Percentiles rank a stretch among this genome's conserved stretches.
These are phyloP conservation scores for Silurus lanzhouensis DNA, from an alignment of 2,797 vertebrate genomes.

Conservation along the genomic window DNA sequence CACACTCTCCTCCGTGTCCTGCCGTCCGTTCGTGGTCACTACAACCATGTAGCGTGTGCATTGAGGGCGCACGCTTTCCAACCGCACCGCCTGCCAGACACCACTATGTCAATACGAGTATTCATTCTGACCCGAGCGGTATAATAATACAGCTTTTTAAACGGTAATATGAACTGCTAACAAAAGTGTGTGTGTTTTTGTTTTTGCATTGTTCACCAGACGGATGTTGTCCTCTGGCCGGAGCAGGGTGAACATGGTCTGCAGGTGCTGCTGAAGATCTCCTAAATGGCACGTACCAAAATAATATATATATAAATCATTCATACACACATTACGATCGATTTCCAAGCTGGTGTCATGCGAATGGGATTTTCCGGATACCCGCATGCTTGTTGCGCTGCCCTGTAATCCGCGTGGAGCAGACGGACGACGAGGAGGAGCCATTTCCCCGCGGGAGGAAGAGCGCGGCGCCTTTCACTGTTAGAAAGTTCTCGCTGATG, in stretches of 20 bases:
- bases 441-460: conserved; percentile 96
- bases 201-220: conserved; percentile 80
- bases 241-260: conserved; percentile 97
- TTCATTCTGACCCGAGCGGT: neutral
- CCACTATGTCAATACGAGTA: conserved; percentile 8
- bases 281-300: conserved; percentile 69
- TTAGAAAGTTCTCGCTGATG: conserved; percentile 98
- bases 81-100: conserved; percentile 84
- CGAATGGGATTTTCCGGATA: conserved; percentile 57
- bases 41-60: conserved; percentile 98
- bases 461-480: conserved; percentile 96
- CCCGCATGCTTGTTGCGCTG: conserved; percentile 95
- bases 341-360: too few relatives aligned
- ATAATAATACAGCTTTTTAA: neutral
- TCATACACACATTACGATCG: neutral
- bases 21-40: conserved; percentile 93
- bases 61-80: conserved; percentile 92
- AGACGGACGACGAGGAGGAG: conserved; percentile 78
- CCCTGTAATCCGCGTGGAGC: conserved; percentile 79
- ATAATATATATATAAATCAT: neutral
- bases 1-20: conserved; percentile 96
- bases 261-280: conserved; percentile 97
- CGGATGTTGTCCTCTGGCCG: conserved; percentile 96
- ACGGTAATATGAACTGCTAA: conserved; percentile 15
- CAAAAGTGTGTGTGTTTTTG: neutral